Evolutionary conservation across 2,113 vertebrate genomes (phyloP).

Genomic region (Phylloscopus trochilus): DNA sequence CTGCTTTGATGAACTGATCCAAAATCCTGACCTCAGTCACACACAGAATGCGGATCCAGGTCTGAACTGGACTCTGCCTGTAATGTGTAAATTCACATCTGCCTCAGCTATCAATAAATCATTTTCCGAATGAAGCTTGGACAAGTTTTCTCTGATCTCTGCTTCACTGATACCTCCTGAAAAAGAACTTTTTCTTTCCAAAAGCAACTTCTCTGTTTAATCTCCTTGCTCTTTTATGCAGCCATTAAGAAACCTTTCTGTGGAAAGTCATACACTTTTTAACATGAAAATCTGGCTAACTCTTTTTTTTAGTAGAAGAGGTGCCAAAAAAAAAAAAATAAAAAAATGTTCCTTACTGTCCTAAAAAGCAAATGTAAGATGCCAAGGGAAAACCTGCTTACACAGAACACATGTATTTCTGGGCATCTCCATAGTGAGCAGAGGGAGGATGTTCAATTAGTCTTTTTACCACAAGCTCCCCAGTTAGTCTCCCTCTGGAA

Average conservation of each 20-base stretch:
- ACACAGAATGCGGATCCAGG: neutral
- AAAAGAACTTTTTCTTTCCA: neutral
- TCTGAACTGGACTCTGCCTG: neutral
- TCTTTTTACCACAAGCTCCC: constrained; percentile 69
- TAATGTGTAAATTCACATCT: constrained; percentile 22
- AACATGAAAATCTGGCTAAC: neutral
- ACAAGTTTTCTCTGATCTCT: neutral
- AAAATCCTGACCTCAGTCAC: neutral
- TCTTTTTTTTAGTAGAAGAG: neutral
- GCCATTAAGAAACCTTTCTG: neutral
- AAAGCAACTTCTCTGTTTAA: neutral
- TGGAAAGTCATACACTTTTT: neutral
- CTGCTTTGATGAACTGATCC: neutral
- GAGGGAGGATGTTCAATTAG: constrained; percentile 74
- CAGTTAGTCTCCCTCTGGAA: constrained; percentile 76
- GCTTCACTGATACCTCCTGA: neutral
- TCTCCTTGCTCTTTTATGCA: neutral
- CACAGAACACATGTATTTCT: constrained; percentile 21
- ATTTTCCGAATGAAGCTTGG: neutral
- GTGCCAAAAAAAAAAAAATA: neutral
- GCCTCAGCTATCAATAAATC: constrained; percentile 11
- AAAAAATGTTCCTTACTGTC: neutral
- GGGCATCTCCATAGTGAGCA: constrained; percentile 45
- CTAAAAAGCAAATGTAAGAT: constrained; percentile 36
- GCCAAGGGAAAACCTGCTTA: constrained; percentile 24